A percentile compares a stretch with the other conserved stretches of the same genome.
Conservation (phyloP, 1,140 invertebrate species). For the Aphidius ervi region DNA sequence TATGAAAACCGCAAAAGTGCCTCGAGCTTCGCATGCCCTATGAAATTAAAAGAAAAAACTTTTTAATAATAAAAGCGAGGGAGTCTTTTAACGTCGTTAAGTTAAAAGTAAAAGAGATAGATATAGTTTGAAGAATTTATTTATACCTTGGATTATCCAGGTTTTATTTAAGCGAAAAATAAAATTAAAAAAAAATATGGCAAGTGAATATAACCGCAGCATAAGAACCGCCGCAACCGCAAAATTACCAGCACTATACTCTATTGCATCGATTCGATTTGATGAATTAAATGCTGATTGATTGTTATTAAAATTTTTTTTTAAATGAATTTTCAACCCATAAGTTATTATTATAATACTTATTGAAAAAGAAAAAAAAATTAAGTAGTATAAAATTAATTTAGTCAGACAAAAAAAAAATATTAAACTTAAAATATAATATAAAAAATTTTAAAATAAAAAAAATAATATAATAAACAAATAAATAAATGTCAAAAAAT, state of each 20-base stretch:
- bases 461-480: too few species aligned
- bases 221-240: slow-evolving; percentile 48
- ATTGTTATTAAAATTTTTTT: slow-evolving; percentile 23
- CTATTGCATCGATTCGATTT: slow-evolving; percentile 25
- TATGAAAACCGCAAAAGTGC: slow-evolving; percentile 24
- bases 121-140: slow-evolving; percentile 7
- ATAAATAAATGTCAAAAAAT: too few species aligned
- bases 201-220: slow-evolving; percentile 39
- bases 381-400: too few species aligned
- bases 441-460: too few species aligned
- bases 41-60: too few species aligned
- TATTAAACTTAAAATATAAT: too few species aligned
- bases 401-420: too few species aligned
- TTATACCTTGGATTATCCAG: background rate
- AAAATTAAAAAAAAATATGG: background rate
- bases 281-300: slow-evolving; percentile 28
- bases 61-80: slow-evolving; percentile 53
- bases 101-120: slow-evolving; percentile 36
- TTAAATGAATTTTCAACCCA: too few species aligned
- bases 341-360: too few species aligned
- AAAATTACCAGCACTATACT: slow-evolving; percentile 42
- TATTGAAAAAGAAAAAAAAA: too few species aligned
- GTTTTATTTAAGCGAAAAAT: slow-evolving; percentile 23
- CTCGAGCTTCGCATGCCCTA: too few species aligned
- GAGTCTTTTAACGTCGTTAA: slow-evolving; percentile 39